These are phyloP conservation scores for Xanthia icteritia DNA, from an alignment of 2,888 invertebrate genomes.

Conservation along the genomic window DNA sequence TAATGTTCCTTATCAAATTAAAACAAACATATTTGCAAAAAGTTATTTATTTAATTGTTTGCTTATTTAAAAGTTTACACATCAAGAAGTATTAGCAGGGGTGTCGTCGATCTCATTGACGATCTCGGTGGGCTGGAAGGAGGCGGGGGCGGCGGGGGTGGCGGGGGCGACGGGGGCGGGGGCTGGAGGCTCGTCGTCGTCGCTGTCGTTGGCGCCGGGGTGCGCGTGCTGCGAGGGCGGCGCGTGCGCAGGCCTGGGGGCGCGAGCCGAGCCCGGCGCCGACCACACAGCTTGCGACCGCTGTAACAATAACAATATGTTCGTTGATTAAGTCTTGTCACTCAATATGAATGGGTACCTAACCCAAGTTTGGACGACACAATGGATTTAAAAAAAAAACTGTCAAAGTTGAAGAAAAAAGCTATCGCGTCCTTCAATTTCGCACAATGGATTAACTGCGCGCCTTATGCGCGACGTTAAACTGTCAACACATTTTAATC, in stretches of 20 bases:
- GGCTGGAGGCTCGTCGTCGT: conserved; percentile 92
- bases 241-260: conserved; percentile 50
- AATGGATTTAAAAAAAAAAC: background rate
- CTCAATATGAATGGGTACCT: background rate
- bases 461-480: background rate
- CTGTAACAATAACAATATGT: conserved; percentile 46
- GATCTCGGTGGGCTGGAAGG: conserved; percentile 86
- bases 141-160: conserved; percentile 75
- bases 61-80: conserved; percentile 20
- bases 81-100: conserved; percentile 55
- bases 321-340: background rate
- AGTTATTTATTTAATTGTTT: conserved; percentile 31
- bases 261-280: conserved; percentile 90
- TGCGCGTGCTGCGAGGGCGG: conserved; percentile 71
- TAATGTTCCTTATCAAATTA: background rate
- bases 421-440: background rate
- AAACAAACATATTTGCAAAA: background rate
- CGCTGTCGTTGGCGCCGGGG: conserved; percentile 91
- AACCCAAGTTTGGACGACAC: background rate
- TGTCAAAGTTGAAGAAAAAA: background rate
- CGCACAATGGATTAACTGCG: conserved; percentile 6
- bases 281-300: conserved; percentile 82
- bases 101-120: conserved; percentile 88
- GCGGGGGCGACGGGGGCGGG: conserved; percentile 91
- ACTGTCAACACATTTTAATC: background rate